These are phyloP conservation scores for Oncorhynchus keta DNA, from an alignment of 2,113 vertebrate species.

Conservation along the genomic window DNA sequence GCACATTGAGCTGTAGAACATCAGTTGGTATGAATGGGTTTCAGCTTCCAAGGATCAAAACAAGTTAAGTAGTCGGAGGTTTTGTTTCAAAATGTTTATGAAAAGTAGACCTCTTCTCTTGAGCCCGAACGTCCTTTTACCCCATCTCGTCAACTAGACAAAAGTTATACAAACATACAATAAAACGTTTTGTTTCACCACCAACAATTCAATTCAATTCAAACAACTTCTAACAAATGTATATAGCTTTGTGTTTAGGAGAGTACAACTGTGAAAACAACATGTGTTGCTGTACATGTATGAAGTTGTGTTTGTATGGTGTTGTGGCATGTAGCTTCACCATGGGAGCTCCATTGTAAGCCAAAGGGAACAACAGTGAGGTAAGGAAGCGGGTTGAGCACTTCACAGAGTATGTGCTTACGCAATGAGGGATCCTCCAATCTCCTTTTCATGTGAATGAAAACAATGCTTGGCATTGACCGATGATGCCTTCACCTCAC, in stretches of 20 bases:
- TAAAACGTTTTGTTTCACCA: neutral
- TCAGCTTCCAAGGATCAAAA: too few relatives aligned
- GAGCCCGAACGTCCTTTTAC: neutral
- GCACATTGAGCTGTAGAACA: too few relatives aligned
- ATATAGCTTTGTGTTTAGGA: too few relatives aligned
- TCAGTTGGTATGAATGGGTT: too few relatives aligned
- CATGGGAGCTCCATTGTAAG: conserved; percentile 56
- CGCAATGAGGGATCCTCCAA: conserved; percentile 23
- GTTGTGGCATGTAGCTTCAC: conserved; percentile 8
- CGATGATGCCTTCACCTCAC: neutral
- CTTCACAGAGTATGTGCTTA: conserved; percentile 10
- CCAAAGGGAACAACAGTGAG: conserved; percentile 21
- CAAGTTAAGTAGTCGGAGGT: too few relatives aligned
- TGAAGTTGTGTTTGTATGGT: conserved; percentile 25
- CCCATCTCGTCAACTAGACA: neutral
- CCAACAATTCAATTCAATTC: neutral
- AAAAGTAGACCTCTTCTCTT: too few relatives aligned
- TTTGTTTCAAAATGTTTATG: too few relatives aligned
- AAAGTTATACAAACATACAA: neutral
- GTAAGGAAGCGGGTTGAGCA: conserved; percentile 40
- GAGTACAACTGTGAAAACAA: neutral
- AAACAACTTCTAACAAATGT: neutral
- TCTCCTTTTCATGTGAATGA: neutral
- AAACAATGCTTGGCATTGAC: neutral
- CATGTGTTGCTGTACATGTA: conserved; percentile 28